These are phyloP conservation scores for Myanophis thanlyinensis DNA, from an alignment of 2,113 vertebrate genomes.

Conservation along the genomic window DNA sequence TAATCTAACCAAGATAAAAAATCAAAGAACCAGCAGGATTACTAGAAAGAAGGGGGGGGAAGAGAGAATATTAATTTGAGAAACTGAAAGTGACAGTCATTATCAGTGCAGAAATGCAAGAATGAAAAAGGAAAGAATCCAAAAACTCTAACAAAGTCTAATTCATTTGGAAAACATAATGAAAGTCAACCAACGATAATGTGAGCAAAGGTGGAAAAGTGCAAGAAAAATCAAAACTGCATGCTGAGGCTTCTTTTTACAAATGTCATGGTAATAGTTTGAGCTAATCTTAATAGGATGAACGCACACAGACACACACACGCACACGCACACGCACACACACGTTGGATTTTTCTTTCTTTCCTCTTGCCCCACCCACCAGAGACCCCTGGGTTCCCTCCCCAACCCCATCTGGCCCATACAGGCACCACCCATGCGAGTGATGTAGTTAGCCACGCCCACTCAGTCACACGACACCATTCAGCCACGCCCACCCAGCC, in stretches of 20 bases:
- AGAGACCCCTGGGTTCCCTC: too few relatives aligned
- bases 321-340: too few relatives aligned
- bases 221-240: neutral
- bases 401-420: too few relatives aligned
- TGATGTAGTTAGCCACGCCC: too few relatives aligned
- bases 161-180: neutral
- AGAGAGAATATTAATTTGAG: neutral
- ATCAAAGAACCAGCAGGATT: neutral
- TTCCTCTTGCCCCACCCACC: too few relatives aligned
- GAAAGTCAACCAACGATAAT: neutral
- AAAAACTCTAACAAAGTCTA: neutral
- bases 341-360: too few relatives aligned
- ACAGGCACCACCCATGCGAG: too few relatives aligned
- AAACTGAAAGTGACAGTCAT: neutral
- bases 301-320: too few relatives aligned
- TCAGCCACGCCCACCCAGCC: too few relatives aligned
- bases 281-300: too few relatives aligned
- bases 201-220: neutral
- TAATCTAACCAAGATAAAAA: conserved; percentile 14
- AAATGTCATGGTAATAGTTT: too few relatives aligned
- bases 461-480: too few relatives aligned
- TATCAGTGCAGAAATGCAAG: neutral
- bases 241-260: neutral
- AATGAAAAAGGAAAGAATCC: neutral
- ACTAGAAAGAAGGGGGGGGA: neutral